Evolutionary conservation across 2,797 vertebrate genomes (phyloP).

Genomic region (Parotocinclus haroldoi): DNA sequence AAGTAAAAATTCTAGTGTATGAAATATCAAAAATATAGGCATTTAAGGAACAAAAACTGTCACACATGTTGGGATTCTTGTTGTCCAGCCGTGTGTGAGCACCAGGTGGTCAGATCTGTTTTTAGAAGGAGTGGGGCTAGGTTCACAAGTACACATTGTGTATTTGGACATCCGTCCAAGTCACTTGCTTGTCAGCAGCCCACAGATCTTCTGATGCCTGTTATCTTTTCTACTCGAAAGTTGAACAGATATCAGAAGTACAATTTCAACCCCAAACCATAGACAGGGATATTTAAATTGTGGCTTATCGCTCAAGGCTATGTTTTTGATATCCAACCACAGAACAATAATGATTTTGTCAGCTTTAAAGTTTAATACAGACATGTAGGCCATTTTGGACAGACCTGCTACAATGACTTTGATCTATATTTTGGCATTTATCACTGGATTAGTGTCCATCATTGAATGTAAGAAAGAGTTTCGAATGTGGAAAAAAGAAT

Average conservation of each 20-base stretch:
- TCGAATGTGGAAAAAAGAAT: no score
- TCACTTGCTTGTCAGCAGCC: constrained; percentile 7
- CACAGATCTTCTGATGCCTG: constrained; percentile 21
- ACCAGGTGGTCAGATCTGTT: constrained; percentile 41
- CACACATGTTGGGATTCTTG: constrained; percentile 29
- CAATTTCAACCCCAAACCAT: constrained; percentile 1
- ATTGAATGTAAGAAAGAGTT: not conserved
- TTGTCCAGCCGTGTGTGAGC: constrained; percentile 30
- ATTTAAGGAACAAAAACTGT: constrained; percentile 23
- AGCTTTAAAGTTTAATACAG: constrained; percentile 2
- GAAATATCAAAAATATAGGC: not conserved
- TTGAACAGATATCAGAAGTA: not conserved
- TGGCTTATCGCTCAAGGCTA: not conserved
- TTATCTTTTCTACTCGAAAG: no score
- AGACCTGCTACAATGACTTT: no score
- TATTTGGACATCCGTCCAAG: constrained; percentile 13
- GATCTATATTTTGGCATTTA: constrained; percentile 1
- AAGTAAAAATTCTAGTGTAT: not conserved
- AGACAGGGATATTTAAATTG: constrained; percentile 10
- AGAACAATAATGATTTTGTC: not conserved
- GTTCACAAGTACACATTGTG: constrained; percentile 42
- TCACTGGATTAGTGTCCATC: not conserved
- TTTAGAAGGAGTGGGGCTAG: constrained; percentile 32
- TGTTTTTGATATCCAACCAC: constrained; percentile 9
- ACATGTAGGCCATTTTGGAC: no score